Percentiles rank a stretch among this genome's conserved stretches.
These are phyloP conservation scores for Andrena bicolor DNA, from an alignment of 2,888 invertebrate genomes.

Conservation along the genomic window DNA sequence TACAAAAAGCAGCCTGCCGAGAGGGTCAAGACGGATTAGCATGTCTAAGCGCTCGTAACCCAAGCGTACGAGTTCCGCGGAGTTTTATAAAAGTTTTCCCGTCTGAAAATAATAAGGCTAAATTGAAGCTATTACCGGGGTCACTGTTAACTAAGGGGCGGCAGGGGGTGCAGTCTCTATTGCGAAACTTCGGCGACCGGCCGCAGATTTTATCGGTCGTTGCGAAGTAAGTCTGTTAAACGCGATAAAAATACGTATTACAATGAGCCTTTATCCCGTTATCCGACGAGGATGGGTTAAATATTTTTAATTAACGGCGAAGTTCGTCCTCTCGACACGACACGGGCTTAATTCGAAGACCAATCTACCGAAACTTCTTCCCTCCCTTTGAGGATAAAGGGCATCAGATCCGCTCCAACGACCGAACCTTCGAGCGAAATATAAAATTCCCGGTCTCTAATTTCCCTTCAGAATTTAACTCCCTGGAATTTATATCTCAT, in stretches of 20 bases:
- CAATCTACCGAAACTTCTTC: constrained; percentile 5
- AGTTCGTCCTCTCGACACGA: background rate
- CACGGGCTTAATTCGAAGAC: constrained; percentile 22
- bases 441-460: constrained; percentile 33
- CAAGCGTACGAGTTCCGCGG: constrained; percentile 25
- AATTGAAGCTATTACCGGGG: constrained; percentile 71
- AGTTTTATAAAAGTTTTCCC: constrained; percentile 66
- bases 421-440: constrained; percentile 13
- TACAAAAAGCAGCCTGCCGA: constrained; percentile 18
- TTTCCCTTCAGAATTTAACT: constrained; percentile 33
- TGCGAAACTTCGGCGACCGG: constrained; percentile 61
- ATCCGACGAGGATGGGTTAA: constrained; percentile 37
- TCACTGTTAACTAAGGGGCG: constrained; percentile 58
- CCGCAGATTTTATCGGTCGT: constrained; percentile 57
- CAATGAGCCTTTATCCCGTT: constrained; percentile 34
- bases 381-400: background rate
- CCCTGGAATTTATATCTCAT: constrained; percentile 14
- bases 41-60: constrained; percentile 47
- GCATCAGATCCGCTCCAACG: constrained; percentile 2
- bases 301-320: constrained; percentile 65
- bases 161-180: constrained; percentile 57
- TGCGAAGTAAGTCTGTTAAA: constrained; percentile 48
- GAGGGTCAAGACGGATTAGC: constrained; percentile 57
- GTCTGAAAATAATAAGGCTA: constrained; percentile 70
- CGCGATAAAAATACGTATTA: constrained; percentile 52